Evolutionary conservation across 2,888 invertebrate genomes (phyloP), one percentile per base, ranked within the genome.

Genomic region (Rhimphoctona megacephalus): DNA sequence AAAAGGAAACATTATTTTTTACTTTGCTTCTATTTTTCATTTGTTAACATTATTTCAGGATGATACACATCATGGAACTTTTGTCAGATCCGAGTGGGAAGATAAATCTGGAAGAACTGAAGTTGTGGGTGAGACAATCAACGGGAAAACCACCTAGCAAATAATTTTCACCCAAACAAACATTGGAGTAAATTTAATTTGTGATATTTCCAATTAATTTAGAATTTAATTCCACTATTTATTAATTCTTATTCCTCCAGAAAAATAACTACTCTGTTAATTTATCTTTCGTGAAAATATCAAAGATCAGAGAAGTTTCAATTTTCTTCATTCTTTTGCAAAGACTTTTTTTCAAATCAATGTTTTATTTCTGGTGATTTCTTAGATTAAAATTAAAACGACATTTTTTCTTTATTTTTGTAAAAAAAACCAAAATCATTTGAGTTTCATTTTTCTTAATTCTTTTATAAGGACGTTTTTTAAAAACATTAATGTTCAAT

Each of bases 21-120:
- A 33, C 22, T 49, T 43, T 9, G 14, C 33, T 52, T 25, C 25
- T 22, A 46, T 66, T 25, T 39, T 17, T 57, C 22, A 19, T 19
- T 43, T 9, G 0, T 17, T 36, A 19, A 22, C 3, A 36, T 54
- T 17, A 25, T 76, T 66, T 43, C 61, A 87, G 85, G 39, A 73
- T 81, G 30, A 74, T 69, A 5, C 70, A 77, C 2, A 88, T 92
- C 6, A 83, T 88, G 49, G 86, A 90, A 70, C 77, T 83, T 19
- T 49, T 88, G 11, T 39, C 82, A 3, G 57, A 70, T 11, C 30
- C 66, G 1, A 33, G 84, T 6, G 79, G 82, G 6, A 66, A 73
- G 39, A 54, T 90, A 14, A 74, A 90, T 80, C 57, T 90, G 54
- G 84, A 88, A 19, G 89, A 90, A 33, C 30, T 92, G 9, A 89